Evolutionary conservation across 2,888 invertebrate genomes (phyloP).

Genomic region (Beris morrisii): DNA sequence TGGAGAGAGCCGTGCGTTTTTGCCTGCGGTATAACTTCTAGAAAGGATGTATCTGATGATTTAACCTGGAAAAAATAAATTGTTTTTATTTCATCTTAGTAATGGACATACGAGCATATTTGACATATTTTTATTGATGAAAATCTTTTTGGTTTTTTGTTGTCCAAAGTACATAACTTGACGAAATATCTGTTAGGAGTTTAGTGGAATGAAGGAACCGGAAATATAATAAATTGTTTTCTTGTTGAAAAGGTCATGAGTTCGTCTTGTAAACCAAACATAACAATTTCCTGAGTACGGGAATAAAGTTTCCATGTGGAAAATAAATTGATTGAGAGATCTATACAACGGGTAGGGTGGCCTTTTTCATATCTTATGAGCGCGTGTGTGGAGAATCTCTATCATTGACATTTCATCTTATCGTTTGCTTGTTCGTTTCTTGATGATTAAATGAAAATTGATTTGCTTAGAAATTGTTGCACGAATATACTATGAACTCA

Average conservation of each 20-base stretch:
- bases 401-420: background rate
- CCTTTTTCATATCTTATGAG: background rate
- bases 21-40: slow-evolving; percentile 48
- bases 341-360: background rate
- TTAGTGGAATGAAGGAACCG: slow-evolving; percentile 3
- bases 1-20: slow-evolving; percentile 51
- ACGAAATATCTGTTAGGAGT: too few relatives aligned
- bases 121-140: too few relatives aligned
- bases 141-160: too few relatives aligned
- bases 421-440: background rate
- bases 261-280: slow-evolving; percentile 12
- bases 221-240: slow-evolving; percentile 31
- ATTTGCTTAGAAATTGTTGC: background rate
- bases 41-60: slow-evolving; percentile 51
- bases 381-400: background rate
- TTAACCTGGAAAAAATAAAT: slow-evolving; percentile 47
- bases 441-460: slow-evolving; percentile 17
- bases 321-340: slow-evolving; percentile 29
- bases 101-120: too few relatives aligned
- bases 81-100: too few relatives aligned
- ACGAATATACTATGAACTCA: too few relatives aligned
- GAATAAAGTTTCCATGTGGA: slow-evolving; percentile 30
- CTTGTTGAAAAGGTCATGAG: background rate
- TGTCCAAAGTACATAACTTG: too few relatives aligned
- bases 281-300: slow-evolving; percentile 24